Evolutionary conservation across 2,797 vertebrate species (phyloP).

Genomic region (Silurus aristotelis): DNA sequence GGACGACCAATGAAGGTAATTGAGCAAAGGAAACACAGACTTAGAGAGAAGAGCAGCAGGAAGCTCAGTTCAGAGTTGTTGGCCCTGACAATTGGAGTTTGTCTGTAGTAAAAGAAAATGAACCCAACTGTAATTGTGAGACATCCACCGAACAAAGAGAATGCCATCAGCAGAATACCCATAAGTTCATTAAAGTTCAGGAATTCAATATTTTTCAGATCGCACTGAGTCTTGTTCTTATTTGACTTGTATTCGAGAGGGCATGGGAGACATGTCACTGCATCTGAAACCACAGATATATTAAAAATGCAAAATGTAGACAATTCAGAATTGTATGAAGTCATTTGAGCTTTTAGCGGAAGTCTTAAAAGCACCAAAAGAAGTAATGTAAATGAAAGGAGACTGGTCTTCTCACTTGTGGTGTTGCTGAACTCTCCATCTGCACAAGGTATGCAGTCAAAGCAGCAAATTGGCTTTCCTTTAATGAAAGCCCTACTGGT

Average conservation of each 20-base stretch:
- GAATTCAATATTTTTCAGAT: slow-evolving; percentile 76
- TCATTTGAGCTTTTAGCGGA: slow-evolving; percentile 62
- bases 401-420: slow-evolving; percentile 74
- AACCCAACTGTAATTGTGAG: slow-evolving; percentile 69
- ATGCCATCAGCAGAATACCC: slow-evolving; percentile 71
- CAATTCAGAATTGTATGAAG: slow-evolving; percentile 63
- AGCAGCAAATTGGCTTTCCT: slow-evolving; percentile 77
- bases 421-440: slow-evolving; percentile 77
- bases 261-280: slow-evolving; percentile 75
- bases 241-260: slow-evolving; percentile 77
- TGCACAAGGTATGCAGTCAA: slow-evolving; percentile 75
- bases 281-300: slow-evolving; percentile 77
- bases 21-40: slow-evolving; percentile 76
- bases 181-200: slow-evolving; percentile 75
- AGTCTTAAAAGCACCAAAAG: slow-evolving; percentile 63
- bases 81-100: slow-evolving; percentile 73
- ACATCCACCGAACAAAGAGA: slow-evolving; percentile 73
- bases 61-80: slow-evolving; percentile 80
- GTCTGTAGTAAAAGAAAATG: slow-evolving; percentile 73
- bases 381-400: slow-evolving; percentile 63
- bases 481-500: slow-evolving; percentile 72
- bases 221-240: slow-evolving; percentile 70
- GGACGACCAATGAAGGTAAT: slow-evolving; percentile 75
- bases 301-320: slow-evolving; percentile 65
- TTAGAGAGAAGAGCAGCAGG: slow-evolving; percentile 76